Base-by-base conservation (phyloP, 1,140 invertebrate genomes). In the Pseudoatta argentina region DNA sequence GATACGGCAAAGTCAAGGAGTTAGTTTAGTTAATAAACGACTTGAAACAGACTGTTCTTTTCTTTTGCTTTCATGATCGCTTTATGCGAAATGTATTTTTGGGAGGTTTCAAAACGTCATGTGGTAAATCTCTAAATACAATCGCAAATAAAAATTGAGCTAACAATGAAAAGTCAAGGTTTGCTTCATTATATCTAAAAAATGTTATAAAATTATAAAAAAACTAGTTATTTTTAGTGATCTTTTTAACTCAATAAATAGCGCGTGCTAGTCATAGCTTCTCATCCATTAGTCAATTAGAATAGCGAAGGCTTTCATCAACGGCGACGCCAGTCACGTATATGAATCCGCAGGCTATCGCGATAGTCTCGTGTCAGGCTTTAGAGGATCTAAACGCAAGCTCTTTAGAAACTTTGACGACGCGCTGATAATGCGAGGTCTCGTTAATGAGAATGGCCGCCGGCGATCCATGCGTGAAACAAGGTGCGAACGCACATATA, bases 401-500 rank as follows among this genome's bases (percentile, higher is more conserved):
- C 71, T 57, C 61, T 48, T 39, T 61, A 53, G 27, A 63, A 66
- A 18, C 16, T 44, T 18, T 48, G 34, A 69, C 71, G 21, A 27
- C 55, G 77, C 30, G 61, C 24, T 77, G 79, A 67, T 85, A 85
- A 69, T 55, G 59, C 44, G 71, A 73, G 24, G 61, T 57, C 69
- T 77, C 59, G 48, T 86, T 88, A 81, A 86, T 86, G 67, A 82
- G 69, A 12, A 57, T 24, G 51, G 27, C 75, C 61, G 34, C 10
- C 51, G 61, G 85, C 73, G 39, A 61, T 73, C 24, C 59, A 1
- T 18, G 53, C 24, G 39, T 34, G 39, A 66, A 78, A 72, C 78
- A 48, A 87, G 78, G 78, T 83, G 77, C 72, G 76, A 87, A 88
- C 81, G 57, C 71, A 57, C 75, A 55, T 57, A 69, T 59, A 75